Evolutionary conservation across 2,888 invertebrate genomes (phyloP).

Genomic region (Chalcis sispes): DNA sequence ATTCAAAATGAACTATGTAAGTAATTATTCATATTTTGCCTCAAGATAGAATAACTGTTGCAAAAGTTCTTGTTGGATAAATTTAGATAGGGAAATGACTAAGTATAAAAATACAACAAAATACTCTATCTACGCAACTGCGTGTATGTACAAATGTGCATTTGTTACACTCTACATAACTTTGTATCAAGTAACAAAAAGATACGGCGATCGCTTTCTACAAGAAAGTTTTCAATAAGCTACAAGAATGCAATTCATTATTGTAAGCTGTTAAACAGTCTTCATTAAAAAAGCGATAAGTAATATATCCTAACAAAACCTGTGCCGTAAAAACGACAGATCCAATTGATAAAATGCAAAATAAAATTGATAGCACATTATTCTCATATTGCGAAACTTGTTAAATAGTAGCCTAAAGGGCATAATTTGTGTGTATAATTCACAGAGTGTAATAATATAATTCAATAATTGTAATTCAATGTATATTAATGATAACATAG

Average conservation of each 20-base stretch:
- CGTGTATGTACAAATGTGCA: slow-evolving; percentile 47
- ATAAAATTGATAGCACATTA: slow-evolving; percentile 64
- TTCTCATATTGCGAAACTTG: slow-evolving; percentile 66
- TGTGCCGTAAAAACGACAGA: slow-evolving; percentile 39
- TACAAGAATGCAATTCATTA: slow-evolving; percentile 59
- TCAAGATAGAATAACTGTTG: slow-evolving; percentile 37
- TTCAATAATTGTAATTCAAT: slow-evolving; percentile 68
- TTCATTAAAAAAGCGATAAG: slow-evolving; percentile 57
- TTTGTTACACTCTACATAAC: slow-evolving; percentile 46
- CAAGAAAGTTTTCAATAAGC: slow-evolving; percentile 59
- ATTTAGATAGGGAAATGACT: slow-evolving; percentile 46
- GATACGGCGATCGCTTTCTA: slow-evolving; percentile 48
- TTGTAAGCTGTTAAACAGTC: slow-evolving; percentile 67
- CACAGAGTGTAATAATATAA: slow-evolving; percentile 68
- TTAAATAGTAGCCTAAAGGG: slow-evolving; percentile 63
- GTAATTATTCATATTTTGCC: slow-evolving; percentile 48
- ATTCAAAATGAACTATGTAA: slow-evolving; percentile 18
- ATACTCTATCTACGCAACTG: slow-evolving; percentile 45
- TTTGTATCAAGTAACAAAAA: slow-evolving; percentile 38
- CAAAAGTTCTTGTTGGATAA: slow-evolving; percentile 57
- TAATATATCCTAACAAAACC: slow-evolving; percentile 22
- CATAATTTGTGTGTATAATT: slow-evolving; percentile 71
- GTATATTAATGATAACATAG: slow-evolving; percentile 68
- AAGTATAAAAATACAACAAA: slow-evolving; percentile 34
- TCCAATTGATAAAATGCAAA: slow-evolving; percentile 37